Evolutionary conservation across 2,888 invertebrate genomes (phyloP).

Genomic region (Dasysyrphus tricinctus): DNA sequence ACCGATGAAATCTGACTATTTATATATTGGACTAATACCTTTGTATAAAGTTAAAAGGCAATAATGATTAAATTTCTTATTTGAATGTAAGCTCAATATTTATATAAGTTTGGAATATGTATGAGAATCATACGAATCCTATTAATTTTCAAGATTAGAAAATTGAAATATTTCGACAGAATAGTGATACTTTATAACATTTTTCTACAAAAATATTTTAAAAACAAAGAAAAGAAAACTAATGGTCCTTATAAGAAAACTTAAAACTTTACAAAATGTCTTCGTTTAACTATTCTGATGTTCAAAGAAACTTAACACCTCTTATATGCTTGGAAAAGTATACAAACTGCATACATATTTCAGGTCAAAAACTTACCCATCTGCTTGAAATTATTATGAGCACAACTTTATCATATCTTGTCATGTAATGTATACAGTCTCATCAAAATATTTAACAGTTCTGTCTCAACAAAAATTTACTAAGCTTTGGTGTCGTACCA

Average conservation of each 20-base stretch:
- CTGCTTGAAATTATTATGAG: background rate
- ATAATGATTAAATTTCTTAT: too few relatives aligned
- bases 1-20: too few relatives aligned
- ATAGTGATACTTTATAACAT: too few relatives aligned
- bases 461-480: constrained; percentile 3
- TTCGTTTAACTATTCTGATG: background rate
- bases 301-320: background rate
- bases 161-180: too few relatives aligned
- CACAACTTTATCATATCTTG: constrained; percentile 14
- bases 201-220: too few relatives aligned
- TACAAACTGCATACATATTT: background rate
- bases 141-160: too few relatives aligned
- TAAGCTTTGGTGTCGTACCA: constrained; percentile 11
- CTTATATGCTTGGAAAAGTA: background rate
- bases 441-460: constrained; percentile 26
- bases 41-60: too few relatives aligned
- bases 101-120: too few relatives aligned
- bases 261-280: background rate
- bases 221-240: background rate
- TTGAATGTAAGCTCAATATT: too few relatives aligned
- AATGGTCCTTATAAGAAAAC: background rate
- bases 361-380: background rate
- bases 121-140: too few relatives aligned
- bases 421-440: constrained; percentile 15
- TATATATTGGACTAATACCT: too few relatives aligned